Conservation (phyloP, 2,888 invertebrate species). For the Microplitis manilae region DNA sequence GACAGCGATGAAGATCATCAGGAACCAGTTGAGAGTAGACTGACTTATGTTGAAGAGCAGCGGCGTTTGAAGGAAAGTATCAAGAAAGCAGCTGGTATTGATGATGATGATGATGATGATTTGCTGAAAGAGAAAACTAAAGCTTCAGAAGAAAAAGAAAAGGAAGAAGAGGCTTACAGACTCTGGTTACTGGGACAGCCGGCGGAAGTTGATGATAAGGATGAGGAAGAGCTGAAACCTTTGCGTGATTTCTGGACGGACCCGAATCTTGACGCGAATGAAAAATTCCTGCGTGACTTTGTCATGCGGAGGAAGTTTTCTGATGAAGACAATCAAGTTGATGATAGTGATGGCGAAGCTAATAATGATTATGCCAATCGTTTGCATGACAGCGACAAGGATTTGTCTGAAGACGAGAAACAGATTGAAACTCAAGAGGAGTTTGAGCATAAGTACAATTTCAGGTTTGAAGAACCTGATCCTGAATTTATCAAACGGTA, state of each 20-base stretch:
- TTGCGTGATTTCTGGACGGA: conserved; percentile 89
- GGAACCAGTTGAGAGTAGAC: conserved; percentile 51
- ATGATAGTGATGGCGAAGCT: conserved; percentile 54
- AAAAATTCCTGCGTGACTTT: conserved; percentile 93
- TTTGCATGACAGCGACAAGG: conserved; percentile 72
- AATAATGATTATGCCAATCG: conserved; percentile 3
- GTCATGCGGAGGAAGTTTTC: conserved; percentile 86
- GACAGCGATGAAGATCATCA: conserved; percentile 63
- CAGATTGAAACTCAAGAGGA: conserved; percentile 86
- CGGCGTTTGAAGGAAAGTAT: conserved; percentile 78
- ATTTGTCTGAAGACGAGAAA: conserved; percentile 84
- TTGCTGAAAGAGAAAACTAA: conserved; percentile 64
- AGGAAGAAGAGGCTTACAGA: conserved; percentile 75
- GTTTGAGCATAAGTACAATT: conserved; percentile 96
- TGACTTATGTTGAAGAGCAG: conserved; percentile 81
- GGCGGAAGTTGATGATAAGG: conserved; percentile 75
- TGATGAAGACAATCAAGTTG: conserved; percentile 52
- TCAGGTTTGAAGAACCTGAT: conserved; percentile 97
- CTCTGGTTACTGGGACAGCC: conserved; percentile 87
- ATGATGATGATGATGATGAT: conserved; percentile 73
- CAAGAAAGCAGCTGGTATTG: conserved; percentile 72
- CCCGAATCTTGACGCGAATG: conserved; percentile 85
- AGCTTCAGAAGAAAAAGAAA: conserved; percentile 70
- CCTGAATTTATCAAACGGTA: conserved; percentile 87
- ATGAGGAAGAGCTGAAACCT: conserved; percentile 78